Base-by-base conservation (phyloP, 2,797 vertebrate genomes). In the Pygocentrus nattereri region DNA sequence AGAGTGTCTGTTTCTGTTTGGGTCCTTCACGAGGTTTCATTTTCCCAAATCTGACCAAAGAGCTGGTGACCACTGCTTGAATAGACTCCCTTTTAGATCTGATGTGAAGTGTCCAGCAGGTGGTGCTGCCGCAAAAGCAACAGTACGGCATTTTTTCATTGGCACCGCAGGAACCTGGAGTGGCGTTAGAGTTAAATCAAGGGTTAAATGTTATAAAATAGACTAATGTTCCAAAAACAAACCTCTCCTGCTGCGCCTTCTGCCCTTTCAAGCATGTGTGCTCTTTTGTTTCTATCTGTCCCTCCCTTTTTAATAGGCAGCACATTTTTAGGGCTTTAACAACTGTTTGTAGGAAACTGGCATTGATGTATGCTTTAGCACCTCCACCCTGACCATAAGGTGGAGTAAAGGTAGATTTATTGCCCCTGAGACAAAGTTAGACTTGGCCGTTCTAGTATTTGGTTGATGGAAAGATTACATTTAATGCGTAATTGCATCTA, bases 61-160 rank as follows among this genome's bases (percentile, higher is more conserved):
- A 1, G 16, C 19, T 19, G 18, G 2, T 21, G 15, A 25, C 44
- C 13, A 18, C 50, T 54, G 41, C 8, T 4, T 44, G 10, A 44
- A 44, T 7, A 44, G 41, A 10, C n/a, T n/a, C n/a, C n/a, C n/a
- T n/a, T n/a, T 15, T 44, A 15, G 21, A 18, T 23, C 52, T 49
- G 21, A 11, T 61, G 21, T 78, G 21, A 47, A 62, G 49, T 30
- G 2, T 56, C 87, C 88, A 88, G 84, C 79, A 88, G 88, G 80
- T 80, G 87, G 88, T 76, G 69, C 81, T 82, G 77, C 79, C 67
- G 41, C 56, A 79, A 84, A 68, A 75, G 72, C 49, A 59, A 83
- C 69, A 30, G 30, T 58, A 38, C n/a, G 4, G 18, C 21, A 27
- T 25, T 76, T 44, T 18, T 34, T 18, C 18, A 2, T 11, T 25